A percentile compares a stretch with the other conserved stretches of the same genome.
These are phyloP conservation scores for Encarsia formosa DNA, from an alignment of 2,888 invertebrate genomes.

Conservation along the genomic window DNA sequence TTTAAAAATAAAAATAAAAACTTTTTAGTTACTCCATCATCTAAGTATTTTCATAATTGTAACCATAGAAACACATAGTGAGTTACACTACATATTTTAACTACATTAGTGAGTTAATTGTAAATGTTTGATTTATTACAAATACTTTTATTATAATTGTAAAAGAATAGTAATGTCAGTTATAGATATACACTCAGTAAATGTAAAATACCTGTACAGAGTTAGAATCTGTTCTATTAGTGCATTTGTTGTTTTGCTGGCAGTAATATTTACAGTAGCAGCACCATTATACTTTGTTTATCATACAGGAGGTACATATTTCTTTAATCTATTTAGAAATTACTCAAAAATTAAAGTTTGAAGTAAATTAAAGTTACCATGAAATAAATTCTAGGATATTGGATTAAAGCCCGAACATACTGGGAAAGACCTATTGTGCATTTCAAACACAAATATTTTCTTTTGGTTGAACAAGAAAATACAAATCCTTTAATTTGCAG, in stretches of 20 bases:
- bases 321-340: neutral
- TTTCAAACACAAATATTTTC: constrained; percentile 43
- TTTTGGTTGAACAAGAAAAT: constrained; percentile 38
- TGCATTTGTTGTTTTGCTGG: constrained; percentile 23
- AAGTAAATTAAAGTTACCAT: too few species aligned
- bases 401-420: constrained; percentile 40
- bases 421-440: constrained; percentile 40
- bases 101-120: too few species aligned
- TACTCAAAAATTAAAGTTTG: too few species aligned
- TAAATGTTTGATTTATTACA: too few species aligned
- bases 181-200: constrained; percentile 24
- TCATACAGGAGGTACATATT: constrained; percentile 24
- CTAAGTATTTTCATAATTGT: too few species aligned
- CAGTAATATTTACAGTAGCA: constrained; percentile 14
- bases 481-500: constrained; percentile 42
- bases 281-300: constrained; percentile 22
- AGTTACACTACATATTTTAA: too few species aligned
- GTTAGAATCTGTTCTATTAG: constrained; percentile 24
- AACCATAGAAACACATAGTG: too few species aligned
- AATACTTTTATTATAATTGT: too few species aligned
- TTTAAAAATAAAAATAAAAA: too few species aligned
- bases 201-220: constrained; percentile 27
- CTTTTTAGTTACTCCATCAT: too few species aligned
- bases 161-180: constrained; percentile 21
- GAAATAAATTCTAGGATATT: constrained; percentile 34